Conservation (phyloP, 2,888 invertebrate species). For the Phanerotoma sp. region DNA sequence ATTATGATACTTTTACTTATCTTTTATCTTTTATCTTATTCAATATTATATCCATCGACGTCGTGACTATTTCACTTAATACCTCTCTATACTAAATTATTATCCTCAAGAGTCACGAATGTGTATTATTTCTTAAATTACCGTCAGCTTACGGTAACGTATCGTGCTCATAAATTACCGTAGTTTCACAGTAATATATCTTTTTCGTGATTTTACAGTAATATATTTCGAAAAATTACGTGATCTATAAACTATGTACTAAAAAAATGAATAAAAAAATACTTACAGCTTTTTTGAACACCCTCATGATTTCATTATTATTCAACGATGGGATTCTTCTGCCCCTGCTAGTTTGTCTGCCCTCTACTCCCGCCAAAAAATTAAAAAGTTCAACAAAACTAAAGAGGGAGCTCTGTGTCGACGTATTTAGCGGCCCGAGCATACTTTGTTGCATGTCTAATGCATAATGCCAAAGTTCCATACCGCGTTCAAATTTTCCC, state of each 20-base stretch:
- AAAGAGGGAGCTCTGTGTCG: slow-evolving; percentile 92
- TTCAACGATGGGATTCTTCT: slow-evolving; percentile 79
- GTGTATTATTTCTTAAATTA: too few relatives aligned
- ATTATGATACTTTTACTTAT: background rate
- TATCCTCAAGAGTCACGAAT: too few relatives aligned
- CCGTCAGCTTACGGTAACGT: too few relatives aligned
- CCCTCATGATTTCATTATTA: slow-evolving; percentile 78
- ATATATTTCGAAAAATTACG: too few relatives aligned
- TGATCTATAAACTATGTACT: slow-evolving; percentile 67
- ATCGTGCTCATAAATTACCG: too few relatives aligned
- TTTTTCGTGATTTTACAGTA: too few relatives aligned
- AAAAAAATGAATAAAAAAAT: slow-evolving; percentile 18
- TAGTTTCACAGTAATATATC: too few relatives aligned
- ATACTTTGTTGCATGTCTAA: slow-evolving; percentile 94
- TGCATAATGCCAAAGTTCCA: slow-evolving; percentile 95
- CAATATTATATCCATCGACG: too few relatives aligned
- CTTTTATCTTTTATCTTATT: background rate
- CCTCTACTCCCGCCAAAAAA: slow-evolving; percentile 90
- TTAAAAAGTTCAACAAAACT: slow-evolving; percentile 94
- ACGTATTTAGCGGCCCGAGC: slow-evolving; percentile 88
- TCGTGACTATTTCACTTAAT: too few relatives aligned
- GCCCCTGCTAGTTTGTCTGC: slow-evolving; percentile 68
- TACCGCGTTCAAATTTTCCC: slow-evolving; percentile 89
- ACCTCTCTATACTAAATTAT: too few relatives aligned
- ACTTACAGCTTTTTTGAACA: slow-evolving; percentile 75